Evolutionary conservation across 2,797 vertebrate species (phyloP).

Genomic region (Hippoglossus hippoglossus): DNA sequence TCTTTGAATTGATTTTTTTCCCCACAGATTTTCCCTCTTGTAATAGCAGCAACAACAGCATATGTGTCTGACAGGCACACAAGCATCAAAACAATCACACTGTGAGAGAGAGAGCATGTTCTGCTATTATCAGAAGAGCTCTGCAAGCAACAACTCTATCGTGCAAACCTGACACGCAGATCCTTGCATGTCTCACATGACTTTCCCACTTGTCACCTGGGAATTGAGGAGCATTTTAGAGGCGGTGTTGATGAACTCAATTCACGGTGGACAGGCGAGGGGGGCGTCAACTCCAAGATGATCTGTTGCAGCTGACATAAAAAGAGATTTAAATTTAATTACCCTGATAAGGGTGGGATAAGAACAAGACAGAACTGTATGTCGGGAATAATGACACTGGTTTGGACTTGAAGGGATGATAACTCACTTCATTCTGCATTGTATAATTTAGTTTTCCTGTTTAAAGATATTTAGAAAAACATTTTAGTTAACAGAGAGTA

Average conservation of each 20-base stretch:
- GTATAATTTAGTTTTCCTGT: not conserved
- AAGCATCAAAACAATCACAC: slow-evolving; percentile 8
- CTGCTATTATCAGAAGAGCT: slow-evolving; percentile 19
- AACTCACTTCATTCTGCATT: not conserved
- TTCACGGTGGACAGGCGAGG: slow-evolving; percentile 23
- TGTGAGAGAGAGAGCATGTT: slow-evolving; percentile 4
- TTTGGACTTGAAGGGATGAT: slow-evolving; percentile 35
- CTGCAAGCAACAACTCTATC: not conserved
- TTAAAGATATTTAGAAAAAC: too few species aligned
- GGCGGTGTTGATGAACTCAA: slow-evolving; percentile 13
- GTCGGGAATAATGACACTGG: slow-evolving; percentile 31
- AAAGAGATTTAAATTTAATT: not conserved
- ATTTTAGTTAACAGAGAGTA: not conserved
- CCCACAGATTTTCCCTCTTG: not conserved
- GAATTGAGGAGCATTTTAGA: slow-evolving; percentile 19
- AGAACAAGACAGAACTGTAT: not conserved
- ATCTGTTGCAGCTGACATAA: slow-evolving; percentile 29
- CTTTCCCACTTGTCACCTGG: slow-evolving; percentile 8
- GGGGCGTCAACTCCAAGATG: slow-evolving; percentile 27
- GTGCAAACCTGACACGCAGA: not conserved
- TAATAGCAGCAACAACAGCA: not conserved
- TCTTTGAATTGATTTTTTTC: slow-evolving; percentile 6
- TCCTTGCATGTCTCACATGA: not conserved
- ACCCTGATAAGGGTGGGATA: too few species aligned
- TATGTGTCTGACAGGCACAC: slow-evolving; percentile 10